Percentiles rank a stretch among this genome's conserved stretches.
These are phyloP conservation scores for Ethmia dodecea DNA, from an alignment of 2,888 invertebrate genomes.

Conservation along the genomic window DNA sequence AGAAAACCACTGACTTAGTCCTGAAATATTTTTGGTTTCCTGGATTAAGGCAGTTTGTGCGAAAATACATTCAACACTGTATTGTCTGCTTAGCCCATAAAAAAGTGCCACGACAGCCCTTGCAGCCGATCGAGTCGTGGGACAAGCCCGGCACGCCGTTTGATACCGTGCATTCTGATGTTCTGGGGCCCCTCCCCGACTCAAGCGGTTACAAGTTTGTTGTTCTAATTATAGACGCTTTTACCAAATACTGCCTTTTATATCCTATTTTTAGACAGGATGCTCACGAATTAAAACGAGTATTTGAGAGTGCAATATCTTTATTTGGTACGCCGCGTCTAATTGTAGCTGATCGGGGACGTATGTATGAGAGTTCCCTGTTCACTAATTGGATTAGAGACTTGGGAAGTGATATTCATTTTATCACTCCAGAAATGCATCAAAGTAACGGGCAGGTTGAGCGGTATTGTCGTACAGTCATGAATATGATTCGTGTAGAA, in stretches of 20 bases:
- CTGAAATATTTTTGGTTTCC: slow-evolving; percentile 42
- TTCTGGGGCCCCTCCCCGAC: slow-evolving; percentile 38
- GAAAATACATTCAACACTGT: background rate
- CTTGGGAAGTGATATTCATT: slow-evolving; percentile 12
- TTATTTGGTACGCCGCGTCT: slow-evolving; percentile 13
- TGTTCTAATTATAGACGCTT: slow-evolving; percentile 34
- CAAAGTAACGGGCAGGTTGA: slow-evolving; percentile 20
- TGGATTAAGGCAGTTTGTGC: slow-evolving; percentile 1
- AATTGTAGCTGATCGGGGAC: slow-evolving; percentile 18
- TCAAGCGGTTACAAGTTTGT: slow-evolving; percentile 30
- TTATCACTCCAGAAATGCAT: slow-evolving; percentile 17
- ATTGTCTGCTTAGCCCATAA: background rate
- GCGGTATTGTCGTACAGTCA: slow-evolving; percentile 29
- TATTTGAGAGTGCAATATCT: slow-evolving; percentile 10
- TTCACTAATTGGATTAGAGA: slow-evolving; percentile 11
- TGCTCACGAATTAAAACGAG: slow-evolving; percentile 8
- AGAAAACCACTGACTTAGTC: slow-evolving; percentile 30
- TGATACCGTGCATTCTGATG: slow-evolving; percentile 41
- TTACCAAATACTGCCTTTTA: slow-evolving; percentile 36
- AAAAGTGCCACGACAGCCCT: slow-evolving; percentile 16
- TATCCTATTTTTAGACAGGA: slow-evolving; percentile 23
- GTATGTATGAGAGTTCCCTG: slow-evolving; percentile 9
- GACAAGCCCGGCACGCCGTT: slow-evolving; percentile 37
- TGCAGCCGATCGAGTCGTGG: slow-evolving; percentile 37
- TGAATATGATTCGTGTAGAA: slow-evolving; percentile 23